phyloP scores from a whole-genome alignment of 2,113 vertebrate genomes.

The Plectropomus leopardus region DNA sequence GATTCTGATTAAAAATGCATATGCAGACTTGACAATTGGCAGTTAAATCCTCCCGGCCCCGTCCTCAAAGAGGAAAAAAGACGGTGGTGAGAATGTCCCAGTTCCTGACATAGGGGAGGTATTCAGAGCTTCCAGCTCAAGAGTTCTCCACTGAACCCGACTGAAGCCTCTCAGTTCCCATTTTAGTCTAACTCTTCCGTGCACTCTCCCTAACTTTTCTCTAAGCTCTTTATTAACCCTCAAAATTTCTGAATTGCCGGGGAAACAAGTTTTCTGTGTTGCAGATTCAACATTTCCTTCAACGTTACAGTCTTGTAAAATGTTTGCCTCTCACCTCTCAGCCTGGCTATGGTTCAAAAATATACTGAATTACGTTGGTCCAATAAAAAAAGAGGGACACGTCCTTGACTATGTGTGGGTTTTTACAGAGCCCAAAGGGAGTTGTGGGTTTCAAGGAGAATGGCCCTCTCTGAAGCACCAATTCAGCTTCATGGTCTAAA shows the following conservation, averaged over 20 bases:
- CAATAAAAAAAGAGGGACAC: constrained; percentile 37
- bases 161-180: constrained; percentile 25
- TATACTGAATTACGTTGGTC: constrained; percentile 33
- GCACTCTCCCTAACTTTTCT: background rate
- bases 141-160: constrained; percentile 33
- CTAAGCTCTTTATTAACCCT: background rate
- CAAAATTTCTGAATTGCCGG: background rate
- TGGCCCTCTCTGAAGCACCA: constrained; percentile 55
- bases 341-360: constrained; percentile 36
- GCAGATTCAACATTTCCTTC: background rate
- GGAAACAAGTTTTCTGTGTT: background rate
- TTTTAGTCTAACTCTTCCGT: constrained; percentile 3
- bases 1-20: constrained; percentile 15
- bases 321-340: constrained; percentile 14
- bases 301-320: constrained; percentile 26
- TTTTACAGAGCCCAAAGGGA: constrained; percentile 53
- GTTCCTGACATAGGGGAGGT: constrained; percentile 27
- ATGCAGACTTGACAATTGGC: constrained; percentile 9
- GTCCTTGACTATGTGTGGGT: constrained; percentile 59
- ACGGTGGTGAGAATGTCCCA: constrained; percentile 26
- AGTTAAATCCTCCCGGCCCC: background rate
- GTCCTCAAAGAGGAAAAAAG: constrained; percentile 21
- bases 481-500: constrained; percentile 48
- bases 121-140: constrained; percentile 45
- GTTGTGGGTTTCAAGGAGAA: constrained; percentile 58